Conservation (phyloP, 2,113 vertebrate genomes). For the Dascyllus trimaculatus region DNA sequence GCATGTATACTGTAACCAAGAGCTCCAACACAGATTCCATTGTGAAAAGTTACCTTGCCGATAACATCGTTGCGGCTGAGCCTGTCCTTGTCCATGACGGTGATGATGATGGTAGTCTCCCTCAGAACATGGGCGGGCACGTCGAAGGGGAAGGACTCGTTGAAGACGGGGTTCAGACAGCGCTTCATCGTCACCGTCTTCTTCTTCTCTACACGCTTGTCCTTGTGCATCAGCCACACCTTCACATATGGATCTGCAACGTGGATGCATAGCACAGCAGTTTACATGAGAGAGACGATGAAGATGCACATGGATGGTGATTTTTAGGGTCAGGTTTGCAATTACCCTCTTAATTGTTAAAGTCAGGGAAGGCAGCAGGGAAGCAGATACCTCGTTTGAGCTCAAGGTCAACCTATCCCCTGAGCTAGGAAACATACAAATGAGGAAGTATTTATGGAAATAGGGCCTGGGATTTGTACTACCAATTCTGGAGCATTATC, state of each 20-base stretch:
- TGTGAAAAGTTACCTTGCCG: slow-evolving; percentile 89
- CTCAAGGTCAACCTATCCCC: slow-evolving; percentile 75
- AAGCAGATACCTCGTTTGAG: slow-evolving; percentile 66
- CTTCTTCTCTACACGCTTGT: slow-evolving; percentile 98
- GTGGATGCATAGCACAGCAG: slow-evolving; percentile 25
- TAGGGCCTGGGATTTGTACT: slow-evolving; percentile 52
- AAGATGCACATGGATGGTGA: slow-evolving; percentile 39
- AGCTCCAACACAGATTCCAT: background rate
- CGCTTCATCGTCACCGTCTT: slow-evolving; percentile 98
- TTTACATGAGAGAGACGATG: slow-evolving; percentile 36
- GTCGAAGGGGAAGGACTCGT: slow-evolving; percentile 97
- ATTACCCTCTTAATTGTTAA: slow-evolving; percentile 74
- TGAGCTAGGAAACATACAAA: slow-evolving; percentile 69
- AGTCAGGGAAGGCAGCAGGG: slow-evolving; percentile 63
- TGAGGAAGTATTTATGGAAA: slow-evolving; percentile 78
- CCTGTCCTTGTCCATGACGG: slow-evolving; percentile 98
- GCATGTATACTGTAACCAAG: no score
- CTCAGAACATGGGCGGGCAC: slow-evolving; percentile 96
- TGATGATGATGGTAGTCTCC: slow-evolving; percentile 99
- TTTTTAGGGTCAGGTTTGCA: slow-evolving; percentile 66
- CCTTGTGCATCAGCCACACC: slow-evolving; percentile 99
- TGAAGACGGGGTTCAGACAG: slow-evolving; percentile 98
- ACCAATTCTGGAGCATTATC: slow-evolving; percentile 60
- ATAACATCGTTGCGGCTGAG: slow-evolving; percentile 98
- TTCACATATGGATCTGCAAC: slow-evolving; percentile 96